These are phyloP conservation scores for Erynnis tages DNA, from an alignment of 2,888 invertebrate species.

Conservation along the genomic window DNA sequence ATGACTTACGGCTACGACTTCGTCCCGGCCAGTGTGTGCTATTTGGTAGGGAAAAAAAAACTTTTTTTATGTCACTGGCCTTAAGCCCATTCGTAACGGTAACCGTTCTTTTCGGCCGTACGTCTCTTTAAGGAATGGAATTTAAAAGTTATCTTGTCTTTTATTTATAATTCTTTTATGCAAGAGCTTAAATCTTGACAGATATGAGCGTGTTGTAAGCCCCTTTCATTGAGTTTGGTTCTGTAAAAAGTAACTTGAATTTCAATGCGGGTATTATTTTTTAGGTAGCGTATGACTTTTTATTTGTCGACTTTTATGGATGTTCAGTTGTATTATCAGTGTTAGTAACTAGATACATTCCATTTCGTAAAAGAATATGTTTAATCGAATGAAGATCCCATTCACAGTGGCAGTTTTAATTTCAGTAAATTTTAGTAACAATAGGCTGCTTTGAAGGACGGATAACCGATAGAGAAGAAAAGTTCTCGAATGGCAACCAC, in stretches of 20 bases:
- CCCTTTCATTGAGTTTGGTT: constrained; percentile 20
- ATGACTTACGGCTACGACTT: constrained; percentile 71
- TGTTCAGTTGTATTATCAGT: too few relatives aligned
- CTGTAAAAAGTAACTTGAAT: constrained; percentile 4
- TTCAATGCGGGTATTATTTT: neutral
- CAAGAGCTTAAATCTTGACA: constrained; percentile 58
- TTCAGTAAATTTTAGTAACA: too few relatives aligned
- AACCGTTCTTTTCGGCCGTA: constrained; percentile 64
- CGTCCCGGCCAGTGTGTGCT: constrained; percentile 66
- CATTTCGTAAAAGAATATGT: too few relatives aligned
- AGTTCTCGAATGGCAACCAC: too few relatives aligned
- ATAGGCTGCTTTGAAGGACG: too few relatives aligned
- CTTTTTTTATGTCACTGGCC: constrained; percentile 62
- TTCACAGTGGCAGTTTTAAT: too few relatives aligned
- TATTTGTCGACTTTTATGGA: too few relatives aligned
- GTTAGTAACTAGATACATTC: too few relatives aligned
- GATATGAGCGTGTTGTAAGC: constrained; percentile 40
- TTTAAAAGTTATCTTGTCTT: constrained; percentile 61
- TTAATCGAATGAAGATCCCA: too few relatives aligned
- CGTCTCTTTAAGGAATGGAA: constrained; percentile 61
- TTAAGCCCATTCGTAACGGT: constrained; percentile 78
- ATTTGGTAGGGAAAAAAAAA: constrained; percentile 57
- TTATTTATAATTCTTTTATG: constrained; percentile 49
- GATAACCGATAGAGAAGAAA: too few relatives aligned
- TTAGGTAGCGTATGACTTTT: too few relatives aligned